Conservation (phyloP, 2,113 vertebrate species). For the Sisor rabdophorus region DNA sequence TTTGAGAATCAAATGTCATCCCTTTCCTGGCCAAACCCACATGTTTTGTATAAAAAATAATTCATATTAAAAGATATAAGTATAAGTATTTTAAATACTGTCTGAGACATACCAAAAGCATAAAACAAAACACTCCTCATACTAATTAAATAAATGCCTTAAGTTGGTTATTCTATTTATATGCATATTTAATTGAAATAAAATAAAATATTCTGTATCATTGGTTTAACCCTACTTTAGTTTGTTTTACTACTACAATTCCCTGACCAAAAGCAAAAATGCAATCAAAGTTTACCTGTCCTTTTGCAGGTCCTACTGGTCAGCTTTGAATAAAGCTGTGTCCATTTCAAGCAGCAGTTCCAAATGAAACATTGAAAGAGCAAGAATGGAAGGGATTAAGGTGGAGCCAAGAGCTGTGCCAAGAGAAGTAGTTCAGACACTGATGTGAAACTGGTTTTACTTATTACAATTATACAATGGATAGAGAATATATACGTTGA, state of each 20-base stretch:
- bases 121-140: background rate
- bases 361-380: slow-evolving; percentile 20
- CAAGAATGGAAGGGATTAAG: slow-evolving; percentile 40
- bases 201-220: background rate
- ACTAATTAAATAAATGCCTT: background rate
- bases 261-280: background rate
- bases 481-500: background rate
- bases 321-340: slow-evolving; percentile 1
- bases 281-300: slow-evolving; percentile 30
- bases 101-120: background rate
- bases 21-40: slow-evolving; percentile 19
- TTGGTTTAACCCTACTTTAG: background rate
- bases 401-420: slow-evolving; percentile 26
- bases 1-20: slow-evolving; percentile 25
- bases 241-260: background rate
- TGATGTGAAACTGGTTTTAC: background rate
- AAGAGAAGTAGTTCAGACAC: background rate
- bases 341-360: slow-evolving; percentile 13
- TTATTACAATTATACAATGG: background rate
- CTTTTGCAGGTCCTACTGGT: slow-evolving; percentile 22
- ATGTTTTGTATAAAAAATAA: background rate
- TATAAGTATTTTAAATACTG: background rate
- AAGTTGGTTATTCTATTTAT: background rate
- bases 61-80: background rate
- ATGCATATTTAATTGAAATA: background rate